A percentile compares a stretch with the other conserved stretches of the same genome.
phyloP scores from a whole-genome alignment of 2,888 invertebrate species.

The Mamestra brassicae region DNA sequence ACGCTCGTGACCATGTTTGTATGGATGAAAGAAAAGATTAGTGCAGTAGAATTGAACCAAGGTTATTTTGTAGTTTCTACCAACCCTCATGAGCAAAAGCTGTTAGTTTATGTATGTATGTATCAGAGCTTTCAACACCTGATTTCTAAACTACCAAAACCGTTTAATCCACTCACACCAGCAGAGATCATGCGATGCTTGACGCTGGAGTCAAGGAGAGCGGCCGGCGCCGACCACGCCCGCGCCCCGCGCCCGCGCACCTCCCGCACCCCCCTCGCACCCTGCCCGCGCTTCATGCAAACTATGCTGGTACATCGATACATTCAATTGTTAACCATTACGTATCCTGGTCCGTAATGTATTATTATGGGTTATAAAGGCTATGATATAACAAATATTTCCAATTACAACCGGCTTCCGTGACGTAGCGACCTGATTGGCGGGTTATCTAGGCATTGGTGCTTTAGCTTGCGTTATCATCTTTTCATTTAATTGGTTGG shows the following conservation, averaged over 20 bases:
- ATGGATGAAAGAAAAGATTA: too few relatives aligned
- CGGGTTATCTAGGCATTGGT: conserved; percentile 32
- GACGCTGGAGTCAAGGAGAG: conserved; percentile 90
- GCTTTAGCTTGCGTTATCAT: conserved; percentile 36
- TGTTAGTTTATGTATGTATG: background rate
- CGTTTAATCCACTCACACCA: conserved; percentile 61
- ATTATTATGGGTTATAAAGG: conserved; percentile 72
- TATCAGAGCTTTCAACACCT: conserved; percentile 19
- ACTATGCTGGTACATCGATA: conserved; percentile 73
- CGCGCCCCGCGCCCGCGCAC: conserved; percentile 74
- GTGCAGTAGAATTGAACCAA: too few relatives aligned
- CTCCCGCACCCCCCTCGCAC: conserved; percentile 68
- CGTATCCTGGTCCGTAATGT: conserved; percentile 79
- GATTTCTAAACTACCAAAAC: conserved; percentile 74
- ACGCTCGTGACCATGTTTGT: too few relatives aligned
- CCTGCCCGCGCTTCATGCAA: conserved; percentile 77
- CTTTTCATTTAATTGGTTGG: conserved; percentile 7
- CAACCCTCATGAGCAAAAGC: too few relatives aligned
- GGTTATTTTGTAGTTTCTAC: too few relatives aligned
- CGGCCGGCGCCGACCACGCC: conserved; percentile 91
- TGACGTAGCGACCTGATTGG: conserved; percentile 63
- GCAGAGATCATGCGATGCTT: conserved; percentile 90
- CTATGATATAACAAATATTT: conserved; percentile 72
- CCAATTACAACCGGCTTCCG: conserved; percentile 69
- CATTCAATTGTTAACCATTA: conserved; percentile 82